Percentiles rank a stretch among this genome's conserved stretches.
Conservation (phyloP, 2,888 invertebrate species). For the Scaeva pyrastri region DNA sequence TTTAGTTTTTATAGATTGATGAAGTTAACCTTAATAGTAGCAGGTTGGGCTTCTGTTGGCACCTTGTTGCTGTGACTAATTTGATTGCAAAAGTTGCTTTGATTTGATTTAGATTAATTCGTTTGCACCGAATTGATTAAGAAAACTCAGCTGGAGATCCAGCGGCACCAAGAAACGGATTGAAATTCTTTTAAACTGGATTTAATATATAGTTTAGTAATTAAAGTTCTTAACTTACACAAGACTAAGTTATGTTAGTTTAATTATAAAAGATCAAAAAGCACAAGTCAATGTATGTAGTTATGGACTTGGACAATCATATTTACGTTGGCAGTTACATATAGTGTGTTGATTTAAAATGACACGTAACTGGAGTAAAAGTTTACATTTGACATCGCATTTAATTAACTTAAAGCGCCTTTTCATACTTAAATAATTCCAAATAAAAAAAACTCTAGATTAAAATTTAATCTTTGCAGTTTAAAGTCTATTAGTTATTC, state of each 20-base stretch:
- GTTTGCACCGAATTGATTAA: constrained; percentile 63
- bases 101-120: constrained; percentile 31
- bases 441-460: not conserved
- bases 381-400: not conserved
- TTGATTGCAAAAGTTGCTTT: constrained; percentile 39
- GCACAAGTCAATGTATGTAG: not conserved
- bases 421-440: not conserved
- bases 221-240: constrained; percentile 12
- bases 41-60: constrained; percentile 54
- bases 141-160: constrained; percentile 52
- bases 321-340: not conserved
- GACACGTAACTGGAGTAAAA: not conserved
- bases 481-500: no score
- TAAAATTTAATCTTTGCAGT: not conserved
- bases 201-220: constrained; percentile 15
- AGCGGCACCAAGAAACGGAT: not conserved
- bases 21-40: constrained; percentile 59
- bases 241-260: constrained; percentile 22
- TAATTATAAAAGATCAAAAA: constrained; percentile 24
- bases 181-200: constrained; percentile 38
- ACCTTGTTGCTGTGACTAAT: constrained; percentile 52
- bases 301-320: not conserved
- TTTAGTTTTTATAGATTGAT: constrained; percentile 35
- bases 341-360: constrained; percentile 10
- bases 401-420: not conserved